Conservation (phyloP, 2,888 invertebrate genomes). For the Eupithecia exiguata region DNA sequence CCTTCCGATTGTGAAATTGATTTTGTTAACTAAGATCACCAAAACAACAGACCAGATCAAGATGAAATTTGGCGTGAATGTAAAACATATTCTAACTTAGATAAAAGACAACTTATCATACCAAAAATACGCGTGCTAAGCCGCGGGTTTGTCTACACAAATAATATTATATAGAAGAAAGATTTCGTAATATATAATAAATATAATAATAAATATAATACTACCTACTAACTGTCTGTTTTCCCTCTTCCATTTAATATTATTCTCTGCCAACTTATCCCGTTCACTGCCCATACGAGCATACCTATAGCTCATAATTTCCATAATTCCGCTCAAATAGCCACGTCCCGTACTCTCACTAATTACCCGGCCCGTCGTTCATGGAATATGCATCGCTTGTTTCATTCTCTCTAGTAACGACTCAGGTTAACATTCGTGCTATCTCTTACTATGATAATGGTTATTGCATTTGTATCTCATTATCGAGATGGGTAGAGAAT, state of each 20-base stretch:
- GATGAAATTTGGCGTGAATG: too few relatives aligned
- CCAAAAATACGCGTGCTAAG: too few relatives aligned
- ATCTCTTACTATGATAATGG: not conserved
- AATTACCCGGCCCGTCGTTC: conserved; percentile 51
- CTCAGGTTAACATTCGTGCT: not conserved
- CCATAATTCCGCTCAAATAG: conserved; percentile 8
- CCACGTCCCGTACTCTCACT: conserved; percentile 42
- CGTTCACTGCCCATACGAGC: not conserved
- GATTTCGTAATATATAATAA: too few relatives aligned
- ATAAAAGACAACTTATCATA: too few relatives aligned
- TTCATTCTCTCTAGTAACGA: conserved; percentile 23
- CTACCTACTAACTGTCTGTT: too few relatives aligned
- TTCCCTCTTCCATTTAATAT: not conserved
- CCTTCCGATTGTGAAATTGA: too few relatives aligned
- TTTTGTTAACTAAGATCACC: too few relatives aligned
- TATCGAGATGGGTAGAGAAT: not conserved
- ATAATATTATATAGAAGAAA: too few relatives aligned
- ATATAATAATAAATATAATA: too few relatives aligned
- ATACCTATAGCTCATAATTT: conserved; percentile 1
- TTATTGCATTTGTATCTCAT: not conserved
- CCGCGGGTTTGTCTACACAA: too few relatives aligned
- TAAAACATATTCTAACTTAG: too few relatives aligned
- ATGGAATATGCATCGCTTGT: conserved; percentile 55
- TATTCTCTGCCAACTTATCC: not conserved
- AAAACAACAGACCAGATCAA: too few relatives aligned